Base-by-base conservation (phyloP, 2,888 invertebrate genomes). In the Gisinianus flammeolus region DNA sequence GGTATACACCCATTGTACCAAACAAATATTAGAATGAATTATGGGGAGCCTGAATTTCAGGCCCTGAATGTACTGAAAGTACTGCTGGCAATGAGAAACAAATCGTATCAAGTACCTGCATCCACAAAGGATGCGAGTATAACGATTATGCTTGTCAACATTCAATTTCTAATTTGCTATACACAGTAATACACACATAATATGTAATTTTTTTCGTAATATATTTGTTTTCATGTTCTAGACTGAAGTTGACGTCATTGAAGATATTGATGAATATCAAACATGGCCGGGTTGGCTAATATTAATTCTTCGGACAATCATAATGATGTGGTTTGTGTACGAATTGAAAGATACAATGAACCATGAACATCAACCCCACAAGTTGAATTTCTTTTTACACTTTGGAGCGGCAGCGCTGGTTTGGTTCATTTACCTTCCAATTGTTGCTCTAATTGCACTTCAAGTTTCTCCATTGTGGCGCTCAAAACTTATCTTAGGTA, bases 221-320 rank as follows among this genome's bases (percentile, higher is more conserved):
- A 35, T 35, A 35, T 12, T 35, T 35, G 5, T 35, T 8, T 35
- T 5, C 35, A 8, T 28, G 31, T 78, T 78, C 87, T n/a, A 97
- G 97, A 95, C 95, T 79, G 97, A 97, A 89, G 94, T 98, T 58
- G 96, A 98, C 87, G 94, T 96, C 71, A 94, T 97, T 85, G 96
- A 96, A 87, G 97, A 98, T 87, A 94, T 96, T 76, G 97, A 97
- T 86, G 96, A 98, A 86, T 98, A 97, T 88, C 96, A 97, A 88
- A 97, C 97, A 0, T 96, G 96, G 95, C 97, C 98, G 0, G 98
- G 98, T 5, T 96, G 96, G 93, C 90, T 97, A 81, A 95, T 97
- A 81, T 90, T 98, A 0, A 91, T 93, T 33, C 91, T 98, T 83
- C 90, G 96, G 67, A 91, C 94, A 69, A 88, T 92, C 70, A 94